A percentile compares a stretch with the other conserved stretches of the same genome.
These are phyloP conservation scores for Papilio machaon DNA, from an alignment of 1,140 invertebrate genomes.

Conservation along the genomic window DNA sequence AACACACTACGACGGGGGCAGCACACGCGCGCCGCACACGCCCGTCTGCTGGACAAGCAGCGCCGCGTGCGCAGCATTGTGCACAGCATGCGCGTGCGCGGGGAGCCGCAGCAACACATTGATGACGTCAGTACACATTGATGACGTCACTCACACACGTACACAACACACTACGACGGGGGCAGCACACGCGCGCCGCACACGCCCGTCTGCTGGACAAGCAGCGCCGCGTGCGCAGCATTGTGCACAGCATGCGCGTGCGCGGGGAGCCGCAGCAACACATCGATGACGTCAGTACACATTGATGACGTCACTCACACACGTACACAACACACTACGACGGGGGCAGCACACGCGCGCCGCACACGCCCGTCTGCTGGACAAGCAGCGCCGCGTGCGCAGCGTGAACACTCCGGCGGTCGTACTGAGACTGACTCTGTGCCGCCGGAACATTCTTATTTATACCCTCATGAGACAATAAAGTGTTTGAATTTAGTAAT, in stretches of 20 bases:
- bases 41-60: slow-evolving; percentile 92
- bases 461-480: too few species aligned
- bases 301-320: too few species aligned
- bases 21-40: slow-evolving; percentile 85
- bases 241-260: slow-evolving; percentile 88
- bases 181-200: slow-evolving; percentile 84
- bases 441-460: too few species aligned
- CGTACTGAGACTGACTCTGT: too few species aligned
- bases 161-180: slow-evolving; percentile 86
- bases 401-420: too few species aligned
- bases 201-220: slow-evolving; percentile 93
- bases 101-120: slow-evolving; percentile 88
- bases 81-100: slow-evolving; percentile 88
- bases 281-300: slow-evolving; percentile 89
- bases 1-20: slow-evolving; percentile 86
- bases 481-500: too few species aligned
- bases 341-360: slow-evolving; percentile 84
- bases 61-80: slow-evolving; percentile 91
- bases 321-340: slow-evolving; percentile 88
- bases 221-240: slow-evolving; percentile 90
- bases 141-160: slow-evolving; percentile 59
- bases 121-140: slow-evolving; percentile 84
- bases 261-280: slow-evolving; percentile 88
- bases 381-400: slow-evolving; percentile 92
- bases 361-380: slow-evolving; percentile 89